Percentiles rank a stretch among this genome's conserved stretches.
Evolutionary conservation across 2,113 vertebrate species (phyloP).

Genomic region (Steatornis caripensis): DNA sequence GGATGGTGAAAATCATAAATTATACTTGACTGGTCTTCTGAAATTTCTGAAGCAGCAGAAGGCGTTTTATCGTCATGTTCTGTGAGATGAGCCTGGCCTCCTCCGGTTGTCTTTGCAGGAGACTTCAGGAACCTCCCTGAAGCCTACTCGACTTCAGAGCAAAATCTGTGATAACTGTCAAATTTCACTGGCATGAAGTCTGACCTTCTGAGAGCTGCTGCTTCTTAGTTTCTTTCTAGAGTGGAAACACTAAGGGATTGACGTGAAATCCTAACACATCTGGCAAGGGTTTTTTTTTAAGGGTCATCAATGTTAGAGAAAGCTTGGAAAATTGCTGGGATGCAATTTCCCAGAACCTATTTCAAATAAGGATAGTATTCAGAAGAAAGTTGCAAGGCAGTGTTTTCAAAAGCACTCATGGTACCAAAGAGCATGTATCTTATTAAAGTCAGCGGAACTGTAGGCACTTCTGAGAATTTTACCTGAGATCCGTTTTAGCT

Average conservation of each 20-base stretch:
- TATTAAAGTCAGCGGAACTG: not conserved
- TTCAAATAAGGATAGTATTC: not conserved
- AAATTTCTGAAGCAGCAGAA: not conserved
- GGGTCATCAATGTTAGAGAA: not conserved
- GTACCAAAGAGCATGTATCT: not conserved
- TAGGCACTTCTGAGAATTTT: not conserved
- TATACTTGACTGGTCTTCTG: not conserved
- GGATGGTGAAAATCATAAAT: not conserved
- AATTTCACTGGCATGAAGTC: not conserved
- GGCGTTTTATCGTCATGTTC: not conserved
- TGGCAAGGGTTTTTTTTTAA: not conserved
- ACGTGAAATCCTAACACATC: not conserved
- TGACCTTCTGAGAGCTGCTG: not conserved
- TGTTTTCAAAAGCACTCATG: constrained; percentile 4
- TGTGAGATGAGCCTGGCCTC: not conserved
- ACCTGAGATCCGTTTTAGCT: not conserved
- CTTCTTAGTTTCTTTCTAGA: not conserved
- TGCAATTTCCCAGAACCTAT: not conserved
- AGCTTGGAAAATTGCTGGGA: not conserved
- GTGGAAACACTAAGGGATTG: not conserved
- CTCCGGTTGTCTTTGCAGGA: not conserved
- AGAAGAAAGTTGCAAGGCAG: not conserved
- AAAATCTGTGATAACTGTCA: not conserved
- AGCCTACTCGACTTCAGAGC: not conserved
- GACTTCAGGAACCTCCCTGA: not conserved